A percentile compares a stretch with the other conserved stretches of the same genome.
Conservation (phyloP, 2,113 vertebrate genomes). For the Diadophis punctatus region DNA sequence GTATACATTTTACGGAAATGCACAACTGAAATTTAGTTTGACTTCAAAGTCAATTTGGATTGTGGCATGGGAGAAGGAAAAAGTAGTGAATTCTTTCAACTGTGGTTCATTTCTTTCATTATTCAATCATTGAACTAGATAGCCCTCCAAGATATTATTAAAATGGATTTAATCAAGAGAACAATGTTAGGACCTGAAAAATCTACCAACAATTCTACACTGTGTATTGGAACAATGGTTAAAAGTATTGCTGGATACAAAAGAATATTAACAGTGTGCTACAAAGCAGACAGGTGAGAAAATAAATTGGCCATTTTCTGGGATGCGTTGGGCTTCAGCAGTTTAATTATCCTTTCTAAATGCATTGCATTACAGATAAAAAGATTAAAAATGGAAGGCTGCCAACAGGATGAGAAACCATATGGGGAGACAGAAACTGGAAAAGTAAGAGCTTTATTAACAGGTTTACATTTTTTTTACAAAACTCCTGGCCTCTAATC, state of each 20-base stretch:
- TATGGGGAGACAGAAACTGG: conserved; percentile 37
- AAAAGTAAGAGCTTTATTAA: conserved; percentile 42
- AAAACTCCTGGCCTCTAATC: conserved; percentile 39
- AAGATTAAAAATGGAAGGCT: conserved; percentile 52
- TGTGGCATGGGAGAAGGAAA: accelerated
- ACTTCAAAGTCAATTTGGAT: neutral
- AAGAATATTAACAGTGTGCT: conserved; percentile 50
- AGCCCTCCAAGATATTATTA: conserved; percentile 37
- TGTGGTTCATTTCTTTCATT: conserved; percentile 39
- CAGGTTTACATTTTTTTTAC: conserved; percentile 28
- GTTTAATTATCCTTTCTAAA: conserved; percentile 56
- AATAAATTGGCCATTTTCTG: conserved; percentile 43
- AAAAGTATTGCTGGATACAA: conserved; percentile 54
- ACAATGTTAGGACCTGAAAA: conserved; percentile 49
- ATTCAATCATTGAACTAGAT: conserved; percentile 44
- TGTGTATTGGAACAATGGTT: conserved; percentile 27
- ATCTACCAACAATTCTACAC: conserved; percentile 46
- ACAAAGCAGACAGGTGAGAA: conserved; percentile 41
- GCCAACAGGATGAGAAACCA: conserved; percentile 17
- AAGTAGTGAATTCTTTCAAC: accelerated
- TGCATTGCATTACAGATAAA: conserved; percentile 52
- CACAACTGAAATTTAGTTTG: neutral
- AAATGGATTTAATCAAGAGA: conserved; percentile 57
- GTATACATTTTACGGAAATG: neutral
- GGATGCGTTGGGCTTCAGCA: conserved; percentile 35